Base-by-base conservation (phyloP, 2,113 vertebrate species). In the Lycocorax pyrrhopterus region DNA sequence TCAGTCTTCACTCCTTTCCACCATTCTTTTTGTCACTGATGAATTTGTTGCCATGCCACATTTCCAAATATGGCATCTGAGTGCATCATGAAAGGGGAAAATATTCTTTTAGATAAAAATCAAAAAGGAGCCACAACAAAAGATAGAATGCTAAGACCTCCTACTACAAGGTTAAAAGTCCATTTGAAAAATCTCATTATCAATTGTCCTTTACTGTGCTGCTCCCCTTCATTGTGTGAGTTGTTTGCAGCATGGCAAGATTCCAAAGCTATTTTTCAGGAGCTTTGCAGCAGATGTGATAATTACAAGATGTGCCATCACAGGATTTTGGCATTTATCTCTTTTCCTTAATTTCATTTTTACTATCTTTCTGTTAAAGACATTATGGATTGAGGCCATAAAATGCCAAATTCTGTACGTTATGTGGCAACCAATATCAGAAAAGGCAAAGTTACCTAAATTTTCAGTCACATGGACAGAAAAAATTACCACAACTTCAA, bases 301-400 rank as follows among this genome's bases (percentile, higher is more conserved):
- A 90, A 97, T 97, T 97, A 86, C 53, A 96, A 97, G 94, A 93
- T 88, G 69, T 51, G 78, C 79, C 56, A 94, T 95, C 85, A 71
- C 32, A 95, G 62, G 63, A 93, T 93, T 93, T 82, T 89, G 79
- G 89, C 79, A 82, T 96, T 96, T 97, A 95, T 96, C 88, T 97
- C 75, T 94, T 96, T 96, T 84, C 62, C 73, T 93, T 97, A 76
- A 96, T 97, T 97, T 98, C 55, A 78, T 66, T 96, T 97, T 98
- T 97, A 97, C 95, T 97, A 95, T 69, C 44, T 97, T 95, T 96
- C 74, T 93, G 85, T 96, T 97, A 96, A 97, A 97, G 84, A 83
- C 62, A 96, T 72, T 30, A 16, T 68, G 69, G 79, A 95, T 83
- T 95, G 87, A 96, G 82, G 56, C 69, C 73, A 94, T 97, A 96